Evolutionary conservation across 2,113 vertebrate species (phyloP).

Genomic region (Poecile atricapillus): DNA sequence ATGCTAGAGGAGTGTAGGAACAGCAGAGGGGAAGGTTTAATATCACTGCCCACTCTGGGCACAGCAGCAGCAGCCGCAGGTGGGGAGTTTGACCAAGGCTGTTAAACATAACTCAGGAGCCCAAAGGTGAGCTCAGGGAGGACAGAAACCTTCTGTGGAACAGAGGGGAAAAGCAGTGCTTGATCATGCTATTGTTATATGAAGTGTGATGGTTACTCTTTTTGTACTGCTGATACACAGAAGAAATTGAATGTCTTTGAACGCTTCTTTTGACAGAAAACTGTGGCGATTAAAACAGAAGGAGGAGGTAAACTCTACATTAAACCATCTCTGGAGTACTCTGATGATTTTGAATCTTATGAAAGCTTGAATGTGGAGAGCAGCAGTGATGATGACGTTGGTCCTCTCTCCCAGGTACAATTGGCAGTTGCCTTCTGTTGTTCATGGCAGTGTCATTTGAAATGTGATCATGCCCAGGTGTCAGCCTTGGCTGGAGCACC

Average conservation of each 20-base stretch:
- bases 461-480: rapidly evolving
- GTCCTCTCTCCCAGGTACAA: constrained; percentile 64
- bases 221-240: background rate
- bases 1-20: background rate
- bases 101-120: background rate
- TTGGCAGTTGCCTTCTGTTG: background rate
- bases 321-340: constrained; percentile 74
- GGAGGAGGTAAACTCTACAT: constrained; percentile 75
- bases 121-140: background rate
- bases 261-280: constrained; percentile 71
- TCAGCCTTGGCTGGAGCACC: background rate
- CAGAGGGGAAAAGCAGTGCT: background rate
- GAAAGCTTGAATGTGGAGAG: constrained; percentile 76
- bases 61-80: background rate
- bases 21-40: background rate
- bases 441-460: background rate
- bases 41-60: background rate
- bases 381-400: background rate
- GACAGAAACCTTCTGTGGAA: background rate
- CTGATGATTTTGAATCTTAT: constrained; percentile 83
- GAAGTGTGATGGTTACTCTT: background rate
- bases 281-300: constrained; percentile 87
- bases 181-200: background rate
- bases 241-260: background rate
- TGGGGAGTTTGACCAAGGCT: background rate